Percentiles rank a stretch among this genome's conserved stretches.
Evolutionary conservation across 1,140 invertebrate genomes (phyloP).

Genomic region (Scaptomyza hsui): DNA sequence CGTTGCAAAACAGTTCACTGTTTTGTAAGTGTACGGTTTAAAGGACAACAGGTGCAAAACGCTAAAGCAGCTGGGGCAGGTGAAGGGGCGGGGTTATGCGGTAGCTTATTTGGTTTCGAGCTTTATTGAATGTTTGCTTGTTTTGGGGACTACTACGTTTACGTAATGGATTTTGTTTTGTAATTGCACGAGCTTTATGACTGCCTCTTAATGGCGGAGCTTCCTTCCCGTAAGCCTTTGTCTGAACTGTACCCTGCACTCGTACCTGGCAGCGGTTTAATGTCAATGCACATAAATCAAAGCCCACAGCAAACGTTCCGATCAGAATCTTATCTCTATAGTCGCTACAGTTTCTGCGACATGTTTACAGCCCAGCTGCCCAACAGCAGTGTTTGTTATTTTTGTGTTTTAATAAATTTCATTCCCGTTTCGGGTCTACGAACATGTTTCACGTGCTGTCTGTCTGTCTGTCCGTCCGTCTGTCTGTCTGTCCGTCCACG

Average conservation of each 20-base stretch:
- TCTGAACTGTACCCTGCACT: neutral
- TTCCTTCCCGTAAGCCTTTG: slow-evolving; percentile 29
- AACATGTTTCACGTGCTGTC: neutral
- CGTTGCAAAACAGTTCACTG: too few relatives aligned
- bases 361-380: slow-evolving; percentile 51
- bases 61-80: too few relatives aligned
- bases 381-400: slow-evolving; percentile 17
- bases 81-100: slow-evolving; percentile 13
- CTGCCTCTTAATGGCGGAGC: slow-evolving; percentile 30
- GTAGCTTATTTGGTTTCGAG: slow-evolving; percentile 55
- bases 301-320: neutral
- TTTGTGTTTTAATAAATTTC: slow-evolving; percentile 42
- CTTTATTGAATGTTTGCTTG: slow-evolving; percentile 70
- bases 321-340: slow-evolving; percentile 33
- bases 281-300: slow-evolving; percentile 37
- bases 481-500: neutral
- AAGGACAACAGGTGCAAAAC: slow-evolving; percentile 52
- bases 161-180: slow-evolving; percentile 55
- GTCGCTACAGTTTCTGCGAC: slow-evolving; percentile 28
- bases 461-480: neutral
- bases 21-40: neutral
- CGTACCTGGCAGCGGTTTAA: neutral
- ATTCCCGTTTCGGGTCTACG: neutral
- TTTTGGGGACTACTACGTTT: slow-evolving; percentile 32
- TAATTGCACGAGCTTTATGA: slow-evolving; percentile 65